phyloP scores from a whole-genome alignment of 1,140 invertebrate genomes.

The Daktulosphaira vitifoliae region DNA sequence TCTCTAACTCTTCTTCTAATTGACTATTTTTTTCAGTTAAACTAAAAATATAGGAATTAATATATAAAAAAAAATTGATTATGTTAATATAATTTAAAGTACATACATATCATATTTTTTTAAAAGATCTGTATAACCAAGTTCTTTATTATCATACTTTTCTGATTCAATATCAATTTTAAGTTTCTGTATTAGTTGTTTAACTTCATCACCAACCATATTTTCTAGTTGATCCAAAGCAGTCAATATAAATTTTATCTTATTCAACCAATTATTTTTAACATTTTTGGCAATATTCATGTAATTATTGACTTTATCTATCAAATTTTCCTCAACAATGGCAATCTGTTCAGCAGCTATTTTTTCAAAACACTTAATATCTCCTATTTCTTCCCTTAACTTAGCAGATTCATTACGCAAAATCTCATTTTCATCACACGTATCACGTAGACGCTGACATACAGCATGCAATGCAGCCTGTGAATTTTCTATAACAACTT shows the following conservation, averaged over 20 bases:
- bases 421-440: neutral
- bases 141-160: neutral
- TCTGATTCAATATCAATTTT: conserved; percentile 5
- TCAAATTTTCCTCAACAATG: conserved; percentile 23
- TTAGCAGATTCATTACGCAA: neutral
- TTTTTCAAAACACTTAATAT: conserved; percentile 16
- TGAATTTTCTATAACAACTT: conserved; percentile 19
- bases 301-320: conserved; percentile 20
- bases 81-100: neutral
- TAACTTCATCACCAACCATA: conserved; percentile 12
- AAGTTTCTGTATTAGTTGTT: conserved; percentile 19
- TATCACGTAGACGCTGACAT: conserved; percentile 17
- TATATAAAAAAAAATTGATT: neutral
- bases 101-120: conserved; percentile 20
- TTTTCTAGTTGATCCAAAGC: conserved; percentile 12
- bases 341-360: conserved; percentile 25
- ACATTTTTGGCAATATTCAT: conserved; percentile 15
- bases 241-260: conserved; percentile 13
- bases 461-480: conserved; percentile 21
- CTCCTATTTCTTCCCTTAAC: conserved; percentile 23
- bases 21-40: neutral
- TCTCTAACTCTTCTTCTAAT: conserved; percentile 5
- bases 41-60: neutral
- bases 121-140: conserved; percentile 9
- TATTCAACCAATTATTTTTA: conserved; percentile 9